Base-by-base conservation (phyloP, 2,113 vertebrate genomes). In the Tachycineta bicolor region DNA sequence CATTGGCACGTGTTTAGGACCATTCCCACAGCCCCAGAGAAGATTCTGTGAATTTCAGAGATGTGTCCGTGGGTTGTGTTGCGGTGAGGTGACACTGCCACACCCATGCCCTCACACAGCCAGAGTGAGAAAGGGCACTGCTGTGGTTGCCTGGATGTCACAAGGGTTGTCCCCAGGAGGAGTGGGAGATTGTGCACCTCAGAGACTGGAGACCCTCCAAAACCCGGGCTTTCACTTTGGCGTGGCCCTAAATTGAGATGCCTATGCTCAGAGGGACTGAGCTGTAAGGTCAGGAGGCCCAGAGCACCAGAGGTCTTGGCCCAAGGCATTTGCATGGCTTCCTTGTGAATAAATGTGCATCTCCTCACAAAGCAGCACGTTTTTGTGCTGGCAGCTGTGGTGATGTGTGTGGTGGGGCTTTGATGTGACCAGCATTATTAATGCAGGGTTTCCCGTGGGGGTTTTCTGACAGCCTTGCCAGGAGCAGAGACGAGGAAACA, bases 101-200 rank as follows among this genome's bases (percentile, higher is more conserved):
- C 0, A 0, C 24, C 70, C 50, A 24, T 49, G 37, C 17, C 58
- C 6, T 4, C 39, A 5, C 5, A 2, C 1, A 3, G 34, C 73
- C 1, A 5, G 33, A 52, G 21, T 3, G 3, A 68, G 9, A 53
- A 52, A 2, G 31, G 20, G 13, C 59, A 52, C 7, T 4, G 56
- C 55, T 0, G 1, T 21, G 47, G 58, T 68, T 52, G 74, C 68
- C n/a, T 33, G 68, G 20, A 22, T 53, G 34, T 52, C 78, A 33
- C 49, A 21, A 20, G 37, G 18, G 21, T 9, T 55, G 41, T 50
- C 9, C 31, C 25, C 20, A 11, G 39, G 13, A 52, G 37, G 37
- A 76, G 6, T 0, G 0, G 44, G 33, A 77, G 34, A 4, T 4
- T 1, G 2, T 12, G n/a, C 7, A 3, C 29, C 37, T 67, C 43